phyloP scores from a whole-genome alignment of 2,797 vertebrate genomes.

The Microhierax caerulescens region DNA sequence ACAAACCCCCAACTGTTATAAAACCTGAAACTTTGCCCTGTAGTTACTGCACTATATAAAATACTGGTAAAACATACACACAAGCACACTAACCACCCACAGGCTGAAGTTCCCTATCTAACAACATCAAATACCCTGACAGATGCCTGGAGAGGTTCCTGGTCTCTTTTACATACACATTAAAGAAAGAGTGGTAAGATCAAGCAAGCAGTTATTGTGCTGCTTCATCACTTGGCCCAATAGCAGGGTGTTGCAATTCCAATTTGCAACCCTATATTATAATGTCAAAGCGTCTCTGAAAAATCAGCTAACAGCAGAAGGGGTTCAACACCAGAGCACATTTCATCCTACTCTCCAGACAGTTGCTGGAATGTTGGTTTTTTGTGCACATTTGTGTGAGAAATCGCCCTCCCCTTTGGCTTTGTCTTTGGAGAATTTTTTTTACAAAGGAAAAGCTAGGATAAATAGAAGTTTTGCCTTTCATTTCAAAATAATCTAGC shows the following conservation, averaged over 20 bases:
- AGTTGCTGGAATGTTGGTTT: background rate
- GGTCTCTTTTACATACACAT: slow-evolving; percentile 3
- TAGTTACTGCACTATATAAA: background rate
- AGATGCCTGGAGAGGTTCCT: slow-evolving; percentile 40
- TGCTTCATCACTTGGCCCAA: slow-evolving; percentile 49
- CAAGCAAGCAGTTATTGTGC: slow-evolving; percentile 38
- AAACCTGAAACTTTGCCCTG: slow-evolving; percentile 38
- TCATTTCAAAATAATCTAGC: background rate
- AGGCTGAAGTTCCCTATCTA: background rate
- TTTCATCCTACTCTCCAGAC: slow-evolving; percentile 38
- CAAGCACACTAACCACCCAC: background rate
- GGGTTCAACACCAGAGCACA: slow-evolving; percentile 28
- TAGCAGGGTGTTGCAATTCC: slow-evolving; percentile 52
- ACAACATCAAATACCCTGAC: slow-evolving; percentile 21
- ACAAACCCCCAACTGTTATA: slow-evolving; percentile 47
- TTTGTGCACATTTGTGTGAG: background rate
- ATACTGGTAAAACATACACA: background rate
- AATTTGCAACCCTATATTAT: slow-evolving; percentile 59
- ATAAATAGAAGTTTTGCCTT: background rate
- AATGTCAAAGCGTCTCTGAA: slow-evolving; percentile 42
- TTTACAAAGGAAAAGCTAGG: background rate
- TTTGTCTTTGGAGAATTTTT: background rate
- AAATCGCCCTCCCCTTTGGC: background rate
- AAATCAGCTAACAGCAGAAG: slow-evolving; percentile 28
- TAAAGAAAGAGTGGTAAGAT: slow-evolving; percentile 35